phyloP scores from a whole-genome alignment of 2,888 invertebrate genomes.

The Temnothorax rugatulus region DNA sequence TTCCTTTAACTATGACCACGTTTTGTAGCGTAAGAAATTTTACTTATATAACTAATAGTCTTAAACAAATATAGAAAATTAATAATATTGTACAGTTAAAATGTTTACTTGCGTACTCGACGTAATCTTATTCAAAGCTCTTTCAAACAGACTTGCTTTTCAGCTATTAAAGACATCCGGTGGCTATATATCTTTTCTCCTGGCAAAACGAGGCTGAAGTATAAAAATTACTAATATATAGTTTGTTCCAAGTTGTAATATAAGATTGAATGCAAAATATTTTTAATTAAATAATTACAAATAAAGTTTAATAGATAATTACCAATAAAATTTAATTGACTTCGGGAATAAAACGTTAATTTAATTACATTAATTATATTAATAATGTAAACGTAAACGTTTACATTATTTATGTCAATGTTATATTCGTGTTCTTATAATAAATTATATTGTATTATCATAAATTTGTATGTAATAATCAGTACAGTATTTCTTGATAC shows the following conservation, averaged over 20 bases:
- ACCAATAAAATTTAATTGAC: background rate
- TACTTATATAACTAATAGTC: background rate
- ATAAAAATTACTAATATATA: background rate
- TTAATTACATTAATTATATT: background rate
- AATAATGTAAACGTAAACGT: no score
- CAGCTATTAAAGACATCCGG: constrained; percentile 23
- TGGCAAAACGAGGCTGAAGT: background rate
- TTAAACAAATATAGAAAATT: background rate
- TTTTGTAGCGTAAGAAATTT: constrained; percentile 57
- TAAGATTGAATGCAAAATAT: background rate
- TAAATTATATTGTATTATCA: background rate
- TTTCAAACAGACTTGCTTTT: no score
- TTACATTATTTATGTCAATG: background rate
- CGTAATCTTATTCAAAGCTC: no score
- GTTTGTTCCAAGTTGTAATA: background rate
- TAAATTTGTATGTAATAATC: background rate
- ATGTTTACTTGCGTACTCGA: background rate
- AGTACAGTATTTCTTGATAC: background rate
- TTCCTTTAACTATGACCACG: constrained; percentile 50
- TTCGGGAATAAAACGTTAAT: background rate
- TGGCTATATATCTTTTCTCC: constrained; percentile 31
- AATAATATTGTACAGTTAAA: background rate
- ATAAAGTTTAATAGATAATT: background rate
- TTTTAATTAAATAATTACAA: background rate
- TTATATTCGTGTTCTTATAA: background rate